Evolutionary conservation across 2,797 vertebrate species (phyloP).

Genomic region (Molossus molossus): DNA sequence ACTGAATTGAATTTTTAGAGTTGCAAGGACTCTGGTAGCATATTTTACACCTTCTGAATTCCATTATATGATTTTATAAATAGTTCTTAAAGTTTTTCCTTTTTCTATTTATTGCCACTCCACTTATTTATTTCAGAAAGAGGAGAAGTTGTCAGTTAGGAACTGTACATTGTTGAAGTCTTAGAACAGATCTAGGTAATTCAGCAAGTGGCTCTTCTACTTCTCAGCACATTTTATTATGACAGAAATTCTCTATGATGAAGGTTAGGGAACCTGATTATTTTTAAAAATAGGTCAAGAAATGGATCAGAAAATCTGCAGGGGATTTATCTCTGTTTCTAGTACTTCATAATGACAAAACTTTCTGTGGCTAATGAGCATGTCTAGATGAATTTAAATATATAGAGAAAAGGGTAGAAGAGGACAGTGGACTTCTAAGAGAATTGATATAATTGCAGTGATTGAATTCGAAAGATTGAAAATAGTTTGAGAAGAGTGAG

Average conservation of each 20-base stretch:
- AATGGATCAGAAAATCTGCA: conserved; percentile 85
- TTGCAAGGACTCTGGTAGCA: not conserved
- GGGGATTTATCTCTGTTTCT: conserved; percentile 82
- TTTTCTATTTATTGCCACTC: not conserved
- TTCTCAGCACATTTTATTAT: conserved; percentile 70
- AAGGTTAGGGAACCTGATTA: conserved; percentile 78
- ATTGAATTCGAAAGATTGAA: conserved; percentile 66
- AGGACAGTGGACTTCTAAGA: conserved; percentile 71
- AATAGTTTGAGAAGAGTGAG: conserved; percentile 54
- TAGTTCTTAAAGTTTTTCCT: not conserved
- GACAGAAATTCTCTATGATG: conserved; percentile 72
- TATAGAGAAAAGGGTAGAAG: conserved; percentile 72
- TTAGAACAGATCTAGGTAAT: conserved; percentile 62
- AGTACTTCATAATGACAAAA: conserved; percentile 82
- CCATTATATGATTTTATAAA: conserved; percentile 48
- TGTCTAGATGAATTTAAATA: conserved; percentile 77
- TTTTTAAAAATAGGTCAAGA: conserved; percentile 85
- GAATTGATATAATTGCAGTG: conserved; percentile 63
- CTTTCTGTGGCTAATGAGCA: conserved; percentile 79
- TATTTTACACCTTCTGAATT: conserved; percentile 62
- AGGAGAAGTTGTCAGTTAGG: not conserved
- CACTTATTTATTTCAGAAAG: conserved; percentile 29
- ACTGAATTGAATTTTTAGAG: conserved; percentile 21
- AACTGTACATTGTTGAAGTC: not conserved
- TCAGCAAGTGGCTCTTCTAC: conserved; percentile 65